phyloP scores from a whole-genome alignment of 2,888 invertebrate species.

The Tenthredo distinguenda region DNA sequence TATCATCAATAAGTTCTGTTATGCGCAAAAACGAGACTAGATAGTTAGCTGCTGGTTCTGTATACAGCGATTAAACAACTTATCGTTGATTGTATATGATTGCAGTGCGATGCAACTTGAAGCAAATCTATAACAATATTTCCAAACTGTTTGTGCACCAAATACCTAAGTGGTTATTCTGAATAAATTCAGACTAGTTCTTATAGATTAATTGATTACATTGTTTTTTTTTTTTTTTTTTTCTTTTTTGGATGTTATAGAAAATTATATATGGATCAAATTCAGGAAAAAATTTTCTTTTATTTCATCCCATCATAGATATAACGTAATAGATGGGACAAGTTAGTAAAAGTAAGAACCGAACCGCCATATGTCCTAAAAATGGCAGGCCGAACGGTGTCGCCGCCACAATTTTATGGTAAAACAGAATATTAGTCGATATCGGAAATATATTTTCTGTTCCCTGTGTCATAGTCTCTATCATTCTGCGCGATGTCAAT shows the following conservation, averaged over 20 bases:
- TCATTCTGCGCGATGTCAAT: too few relatives aligned
- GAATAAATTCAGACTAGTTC: conserved; percentile 24
- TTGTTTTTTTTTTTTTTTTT: conserved; percentile 20
- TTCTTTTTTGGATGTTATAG: conserved; percentile 2
- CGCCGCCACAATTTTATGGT: too few relatives aligned
- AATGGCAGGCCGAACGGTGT: too few relatives aligned
- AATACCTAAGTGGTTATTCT: conserved; percentile 26
- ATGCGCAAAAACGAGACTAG: not conserved
- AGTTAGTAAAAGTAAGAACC: too few relatives aligned
- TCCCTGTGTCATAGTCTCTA: too few relatives aligned
- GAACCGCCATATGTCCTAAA: too few relatives aligned
- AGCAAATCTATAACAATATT: not conserved
- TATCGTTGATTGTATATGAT: not conserved
- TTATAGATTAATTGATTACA: not conserved
- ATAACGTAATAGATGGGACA: too few relatives aligned
- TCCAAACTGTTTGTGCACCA: conserved; percentile 15
- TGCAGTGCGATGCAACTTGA: not conserved
- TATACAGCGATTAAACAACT: not conserved
- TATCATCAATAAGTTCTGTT: not conserved
- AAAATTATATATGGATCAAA: conserved; percentile 28
- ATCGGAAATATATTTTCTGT: too few relatives aligned
- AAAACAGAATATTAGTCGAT: too few relatives aligned
- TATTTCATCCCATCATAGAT: conserved; percentile 15
- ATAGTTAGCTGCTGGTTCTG: not conserved
- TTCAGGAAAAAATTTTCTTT: conserved; percentile 8